Base-by-base conservation (phyloP, 2,113 vertebrate genomes). In the Silurus meridionalis region DNA sequence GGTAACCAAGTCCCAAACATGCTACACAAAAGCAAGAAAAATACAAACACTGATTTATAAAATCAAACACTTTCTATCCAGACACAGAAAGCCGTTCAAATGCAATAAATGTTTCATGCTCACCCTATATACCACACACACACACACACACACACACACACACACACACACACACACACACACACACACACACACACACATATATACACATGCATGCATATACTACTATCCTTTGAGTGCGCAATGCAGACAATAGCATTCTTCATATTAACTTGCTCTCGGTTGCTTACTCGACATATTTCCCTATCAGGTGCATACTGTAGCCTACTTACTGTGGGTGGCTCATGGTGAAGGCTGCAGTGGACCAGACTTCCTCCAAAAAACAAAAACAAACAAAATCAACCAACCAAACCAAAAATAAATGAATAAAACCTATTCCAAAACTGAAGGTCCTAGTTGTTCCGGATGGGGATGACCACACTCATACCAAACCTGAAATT, bases 311-410 rank as follows among this genome's bases (percentile, higher is more conserved):
- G 74, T 83, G 50, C 52, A 75, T 23, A 75, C 79, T 86, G 78
- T 86, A 88, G 72, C n/a, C 37, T 91, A 95, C 95, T 95, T 90
- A 95, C 95, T 93, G 93, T 63, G 91, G 91, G 75, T 95, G 92
- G 92, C 94, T 95, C 95, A 95, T 95, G 92, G 90, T 87, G 92
- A 90, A 83, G 89, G 89, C 88, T 90, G 82, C 69, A 82, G 86
- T 50, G 84, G 87, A 92, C 89, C 74, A 74, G 88, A 91, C 23
- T 85, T 90, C 90, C 90, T 89, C 91, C 82, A 25, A 64, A 90
- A 87, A 86, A 80, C 91, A 89, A 69, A 15, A 6, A 25, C 2
- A 72, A 72, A 72, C 2, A 52, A 75, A 72, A 3, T 5, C 55
- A 8, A 8, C 55, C 55, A 57, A 57, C 13, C 55, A 15, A 69